Conservation (phyloP, 1,140 invertebrate genomes). For the Adelges cooleyi region DNA sequence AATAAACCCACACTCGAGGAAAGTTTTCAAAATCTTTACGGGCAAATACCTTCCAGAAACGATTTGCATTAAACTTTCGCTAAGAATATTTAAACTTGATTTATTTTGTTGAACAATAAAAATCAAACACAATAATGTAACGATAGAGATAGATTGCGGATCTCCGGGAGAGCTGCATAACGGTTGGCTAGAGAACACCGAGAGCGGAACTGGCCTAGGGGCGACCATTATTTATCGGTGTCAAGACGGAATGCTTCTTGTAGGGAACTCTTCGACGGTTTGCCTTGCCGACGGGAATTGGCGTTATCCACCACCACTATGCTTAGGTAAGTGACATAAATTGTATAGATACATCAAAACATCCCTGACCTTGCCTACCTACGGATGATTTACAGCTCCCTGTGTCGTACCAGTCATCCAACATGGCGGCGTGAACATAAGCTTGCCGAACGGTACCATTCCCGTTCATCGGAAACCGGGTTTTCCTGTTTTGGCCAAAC, state of each 20-base stretch:
- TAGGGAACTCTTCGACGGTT: conserved; percentile 75
- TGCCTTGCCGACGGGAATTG: conserved; percentile 87
- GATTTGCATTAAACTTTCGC: too few relatives aligned
- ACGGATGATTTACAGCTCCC: conserved; percentile 49
- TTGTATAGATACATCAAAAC: too few relatives aligned
- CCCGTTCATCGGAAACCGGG: conserved; percentile 30
- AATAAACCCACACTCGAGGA: too few relatives aligned
- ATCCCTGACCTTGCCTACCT: too few relatives aligned
- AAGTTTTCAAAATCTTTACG: too few relatives aligned
- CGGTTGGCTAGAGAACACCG: conserved; percentile 89
- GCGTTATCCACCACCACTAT: conserved; percentile 82
- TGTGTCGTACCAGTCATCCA: conserved; percentile 81
- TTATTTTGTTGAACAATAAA: too few relatives aligned
- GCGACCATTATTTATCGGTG: conserved; percentile 89
- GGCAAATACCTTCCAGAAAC: too few relatives aligned
- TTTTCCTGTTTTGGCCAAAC: conserved; percentile 50
- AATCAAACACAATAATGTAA: conserved; percentile 15
- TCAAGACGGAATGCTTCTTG: conserved; percentile 81
- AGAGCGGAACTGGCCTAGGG: conserved; percentile 74
- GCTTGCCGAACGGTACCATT: conserved; percentile 23
- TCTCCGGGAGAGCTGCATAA: conserved; percentile 81
- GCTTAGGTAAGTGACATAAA: conserved; percentile 47
- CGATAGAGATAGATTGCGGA: conserved; percentile 84
- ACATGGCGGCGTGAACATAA: conserved; percentile 49
- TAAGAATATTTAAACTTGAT: too few relatives aligned